phyloP scores from a whole-genome alignment of 92 coral and sea anemone species.

The Porites evermanni region DNA sequence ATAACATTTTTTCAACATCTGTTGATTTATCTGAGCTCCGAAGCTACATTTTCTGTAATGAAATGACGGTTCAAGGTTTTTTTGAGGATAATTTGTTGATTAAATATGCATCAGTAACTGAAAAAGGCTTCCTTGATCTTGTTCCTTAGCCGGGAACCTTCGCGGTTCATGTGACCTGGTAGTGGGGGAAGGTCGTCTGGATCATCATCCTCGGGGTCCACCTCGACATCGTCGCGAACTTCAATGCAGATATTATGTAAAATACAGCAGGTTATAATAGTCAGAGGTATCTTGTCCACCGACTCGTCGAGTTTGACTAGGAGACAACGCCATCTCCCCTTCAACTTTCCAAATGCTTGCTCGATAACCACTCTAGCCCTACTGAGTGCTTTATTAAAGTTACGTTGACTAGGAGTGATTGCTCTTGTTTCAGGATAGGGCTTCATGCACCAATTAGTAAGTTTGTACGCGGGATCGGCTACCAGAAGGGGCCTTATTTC shows the following conservation, averaged over 20 bases:
- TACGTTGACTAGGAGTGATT: conserved; percentile 44
- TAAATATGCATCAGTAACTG: neutral
- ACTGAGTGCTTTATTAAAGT: conserved; percentile 45
- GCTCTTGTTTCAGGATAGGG: neutral
- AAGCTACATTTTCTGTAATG: conserved; percentile 23
- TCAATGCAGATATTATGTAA: conserved; percentile 25
- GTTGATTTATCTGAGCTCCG: conserved; percentile 12
- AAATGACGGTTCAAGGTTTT: conserved; percentile 14
- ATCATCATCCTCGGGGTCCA: conserved; percentile 17
- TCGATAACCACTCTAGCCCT: conserved; percentile 54
- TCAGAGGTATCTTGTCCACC: conserved; percentile 42
- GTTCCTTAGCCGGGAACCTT: conserved; percentile 57
- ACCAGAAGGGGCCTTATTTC: conserved; percentile 46
- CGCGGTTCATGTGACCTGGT: conserved; percentile 38
- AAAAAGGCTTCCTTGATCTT: neutral
- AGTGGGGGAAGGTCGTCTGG: conserved; percentile 34
- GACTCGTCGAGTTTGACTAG: conserved; percentile 51
- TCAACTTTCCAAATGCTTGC: conserved; percentile 50
- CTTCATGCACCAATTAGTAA: conserved; percentile 58
- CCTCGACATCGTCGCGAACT: conserved; percentile 9
- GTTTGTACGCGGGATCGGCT: conserved; percentile 59
- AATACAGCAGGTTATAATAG: conserved; percentile 36
- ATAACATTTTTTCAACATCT: no score
- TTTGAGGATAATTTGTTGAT: neutral
- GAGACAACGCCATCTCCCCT: conserved; percentile 52